A percentile compares a stretch with the other conserved stretches of the same genome.
Conservation (phyloP, 2,113 vertebrate genomes). For the Ophthalmolycus amberensis region DNA sequence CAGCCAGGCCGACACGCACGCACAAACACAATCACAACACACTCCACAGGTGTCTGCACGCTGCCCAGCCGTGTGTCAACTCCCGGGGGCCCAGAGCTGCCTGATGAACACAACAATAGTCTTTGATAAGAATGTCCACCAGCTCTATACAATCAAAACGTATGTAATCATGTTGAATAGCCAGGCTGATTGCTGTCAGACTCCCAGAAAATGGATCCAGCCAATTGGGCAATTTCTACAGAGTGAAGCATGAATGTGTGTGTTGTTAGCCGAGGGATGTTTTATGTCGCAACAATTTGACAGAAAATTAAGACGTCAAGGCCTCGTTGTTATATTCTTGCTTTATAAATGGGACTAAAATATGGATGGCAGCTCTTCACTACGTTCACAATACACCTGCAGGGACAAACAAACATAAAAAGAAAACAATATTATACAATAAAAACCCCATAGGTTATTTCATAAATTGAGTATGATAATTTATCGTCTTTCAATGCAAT, state of each 20-base stretch:
- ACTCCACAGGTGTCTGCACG: constrained; percentile 50
- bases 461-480: not conserved
- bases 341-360: not conserved
- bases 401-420: not conserved
- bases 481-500: not conserved
- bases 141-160: constrained; percentile 16
- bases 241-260: not conserved
- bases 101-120: constrained; percentile 10
- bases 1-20: constrained; percentile 4
- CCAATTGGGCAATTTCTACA: constrained; percentile 34
- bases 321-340: not conserved
- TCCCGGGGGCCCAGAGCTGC: constrained; percentile 1
- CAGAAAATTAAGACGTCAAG: not conserved
- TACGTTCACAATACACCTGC: not conserved
- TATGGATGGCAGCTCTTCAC: not conserved
- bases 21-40: constrained; percentile 11
- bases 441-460: not conserved
- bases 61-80: constrained; percentile 26
- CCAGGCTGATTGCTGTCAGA: constrained; percentile 25
- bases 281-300: not conserved
- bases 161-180: constrained; percentile 46
- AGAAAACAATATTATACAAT: not conserved
- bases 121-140: constrained; percentile 28
- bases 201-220: constrained; percentile 16
- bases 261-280: not conserved